Evolutionary conservation across 2,888 invertebrate species (phyloP).

Genomic region (Cosmia pyralina): DNA sequence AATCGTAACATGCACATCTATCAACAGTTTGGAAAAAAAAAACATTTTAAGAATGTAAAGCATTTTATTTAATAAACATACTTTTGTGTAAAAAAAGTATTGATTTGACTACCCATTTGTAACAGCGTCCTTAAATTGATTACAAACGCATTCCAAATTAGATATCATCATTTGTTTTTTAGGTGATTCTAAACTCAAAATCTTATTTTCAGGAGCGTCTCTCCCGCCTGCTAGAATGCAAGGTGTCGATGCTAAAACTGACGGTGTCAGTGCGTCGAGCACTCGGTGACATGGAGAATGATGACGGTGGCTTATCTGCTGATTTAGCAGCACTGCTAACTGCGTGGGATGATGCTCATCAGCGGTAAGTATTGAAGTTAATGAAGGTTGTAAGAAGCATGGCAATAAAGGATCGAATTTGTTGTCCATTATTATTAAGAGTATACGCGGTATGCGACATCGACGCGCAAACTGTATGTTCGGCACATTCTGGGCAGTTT

Average conservation of each 20-base stretch:
- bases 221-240: constrained; percentile 88
- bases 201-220: constrained; percentile 85
- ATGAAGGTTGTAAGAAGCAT: background rate
- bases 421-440: too few relatives aligned
- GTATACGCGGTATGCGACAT: too few relatives aligned
- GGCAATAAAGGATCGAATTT: background rate
- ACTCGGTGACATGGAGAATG: constrained; percentile 85
- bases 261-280: constrained; percentile 91
- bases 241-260: constrained; percentile 89
- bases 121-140: too few relatives aligned
- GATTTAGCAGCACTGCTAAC: constrained; percentile 92
- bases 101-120: too few relatives aligned
- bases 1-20: too few relatives aligned
- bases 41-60: too few relatives aligned
- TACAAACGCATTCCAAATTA: background rate
- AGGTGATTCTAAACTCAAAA: background rate
- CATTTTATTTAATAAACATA: too few relatives aligned
- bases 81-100: too few relatives aligned
- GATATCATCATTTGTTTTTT: constrained; percentile 4
- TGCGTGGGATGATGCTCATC: constrained; percentile 93
- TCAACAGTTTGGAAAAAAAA: too few relatives aligned
- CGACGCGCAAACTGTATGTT: too few relatives aligned
- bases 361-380: constrained; percentile 86
- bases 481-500: background rate
- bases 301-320: constrained; percentile 90